These are phyloP conservation scores for Phaenicophaeus curvirostris DNA, from an alignment of 2,797 vertebrate genomes.

Conservation along the genomic window DNA sequence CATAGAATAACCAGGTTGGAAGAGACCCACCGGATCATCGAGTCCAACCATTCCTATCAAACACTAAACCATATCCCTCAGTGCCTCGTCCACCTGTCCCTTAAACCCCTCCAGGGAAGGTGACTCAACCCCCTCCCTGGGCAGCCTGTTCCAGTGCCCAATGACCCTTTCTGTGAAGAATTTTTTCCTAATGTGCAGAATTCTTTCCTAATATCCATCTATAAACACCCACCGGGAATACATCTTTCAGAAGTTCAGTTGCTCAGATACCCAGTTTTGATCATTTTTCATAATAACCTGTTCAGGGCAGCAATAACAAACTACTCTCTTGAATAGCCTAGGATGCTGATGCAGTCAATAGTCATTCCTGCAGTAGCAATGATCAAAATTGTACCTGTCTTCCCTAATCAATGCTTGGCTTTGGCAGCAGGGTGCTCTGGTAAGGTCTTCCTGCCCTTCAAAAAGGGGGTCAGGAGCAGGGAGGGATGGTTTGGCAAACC, in stretches of 20 bases:
- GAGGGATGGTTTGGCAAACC: not conserved
- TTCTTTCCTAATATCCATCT: too few relatives aligned
- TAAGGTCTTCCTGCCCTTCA: too few relatives aligned
- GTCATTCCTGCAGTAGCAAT: not conserved
- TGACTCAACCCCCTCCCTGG: too few relatives aligned
- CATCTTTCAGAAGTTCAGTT: not conserved
- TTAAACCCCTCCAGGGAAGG: too few relatives aligned
- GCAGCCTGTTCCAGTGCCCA: too few relatives aligned
- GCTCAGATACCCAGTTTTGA: not conserved
- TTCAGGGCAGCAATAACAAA: not conserved
- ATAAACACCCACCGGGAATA: not conserved
- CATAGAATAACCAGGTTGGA: too few relatives aligned
- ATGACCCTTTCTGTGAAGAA: too few relatives aligned
- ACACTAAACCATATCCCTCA: too few relatives aligned
- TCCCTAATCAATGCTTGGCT: not conserved
- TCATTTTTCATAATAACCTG: not conserved
- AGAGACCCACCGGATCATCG: too few relatives aligned
- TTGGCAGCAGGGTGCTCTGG: not conserved
- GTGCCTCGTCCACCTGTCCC: too few relatives aligned
- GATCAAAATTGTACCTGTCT: not conserved
- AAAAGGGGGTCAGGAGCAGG: not conserved
- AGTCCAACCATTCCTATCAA: too few relatives aligned
- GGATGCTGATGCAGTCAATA: not conserved
- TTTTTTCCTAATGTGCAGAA: too few relatives aligned
- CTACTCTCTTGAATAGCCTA: not conserved